These are phyloP conservation scores for Phylloscopus trochilus DNA, from an alignment of 2,113 vertebrate species.

Conservation along the genomic window DNA sequence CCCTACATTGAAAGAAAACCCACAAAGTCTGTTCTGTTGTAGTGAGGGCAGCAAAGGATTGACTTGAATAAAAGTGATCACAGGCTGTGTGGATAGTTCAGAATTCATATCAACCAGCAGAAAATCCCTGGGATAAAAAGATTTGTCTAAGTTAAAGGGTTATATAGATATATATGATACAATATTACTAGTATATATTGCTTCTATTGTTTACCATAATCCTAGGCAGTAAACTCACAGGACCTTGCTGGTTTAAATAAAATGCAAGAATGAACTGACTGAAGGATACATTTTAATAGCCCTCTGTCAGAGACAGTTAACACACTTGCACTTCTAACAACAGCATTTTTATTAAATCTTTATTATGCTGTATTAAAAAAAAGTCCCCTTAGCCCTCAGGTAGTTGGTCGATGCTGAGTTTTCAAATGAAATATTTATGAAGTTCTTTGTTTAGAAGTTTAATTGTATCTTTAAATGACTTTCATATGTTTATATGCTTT, in stretches of 20 bases:
- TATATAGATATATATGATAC: background rate
- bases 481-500: constrained; percentile 53
- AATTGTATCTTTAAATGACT: constrained; percentile 68
- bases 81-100: background rate
- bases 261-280: constrained; percentile 25
- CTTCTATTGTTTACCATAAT: constrained; percentile 40
- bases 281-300: constrained; percentile 48
- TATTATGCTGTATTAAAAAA: constrained; percentile 56
- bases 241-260: constrained; percentile 52
- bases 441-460: constrained; percentile 65
- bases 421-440: constrained; percentile 68
- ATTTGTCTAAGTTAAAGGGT: background rate
- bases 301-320: constrained; percentile 50
- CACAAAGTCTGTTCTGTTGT: background rate
- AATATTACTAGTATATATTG: constrained; percentile 20
- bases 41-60: background rate
- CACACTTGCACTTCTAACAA: constrained; percentile 58
- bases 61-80: background rate
- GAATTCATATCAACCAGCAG: background rate
- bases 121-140: constrained; percentile 11
- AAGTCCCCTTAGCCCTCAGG: constrained; percentile 49
- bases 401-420: constrained; percentile 55
- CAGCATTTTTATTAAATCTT: constrained; percentile 56
- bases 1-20: background rate
- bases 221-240: background rate